Evolutionary conservation across 2,797 vertebrate genomes (phyloP), one percentile per base, ranked within the genome.

Genomic region (Danio albolineatus): DNA sequence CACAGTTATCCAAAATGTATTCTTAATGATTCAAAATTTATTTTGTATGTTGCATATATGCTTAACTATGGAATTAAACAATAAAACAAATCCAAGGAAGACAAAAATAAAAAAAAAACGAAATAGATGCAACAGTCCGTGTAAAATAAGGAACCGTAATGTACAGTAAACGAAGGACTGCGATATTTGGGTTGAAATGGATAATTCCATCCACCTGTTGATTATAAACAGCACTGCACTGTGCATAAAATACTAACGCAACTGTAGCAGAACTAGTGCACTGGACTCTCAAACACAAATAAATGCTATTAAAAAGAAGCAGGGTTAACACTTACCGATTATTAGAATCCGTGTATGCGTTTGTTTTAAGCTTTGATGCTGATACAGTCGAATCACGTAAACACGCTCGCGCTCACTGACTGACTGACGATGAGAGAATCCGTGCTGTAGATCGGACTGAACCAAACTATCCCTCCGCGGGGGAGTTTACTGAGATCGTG

Each of bases 311-410:
- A 48, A 4, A 28, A 21, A 7, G 13, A 51, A 46, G 44, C 10
- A 28, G 28, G 44, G 10, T 12, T 46, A 64, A 28, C 10, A 65
- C 78, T 65, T 73, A 79, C 78, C 67, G 12, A 16, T 8, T 9
- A 10, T 57, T 38, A 54, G 64, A 36, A 19, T 46, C 57, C 57
- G 19, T 36, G 48, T 14, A 36, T n/a, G 1, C 0, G 17, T 16
- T 78, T 70, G 49, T 59, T 39, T 54, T 38, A 48, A 16, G 10
- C 2, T 46, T 10, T 36, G 14, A 36, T 38, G 19, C 39, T 10
- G 38, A 16, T 41, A 9, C 6, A 5, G 17, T 0, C 4, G 0
- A 9, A 21, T 16, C 64, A 1, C n/a, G 0, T 14, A 51, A 16
- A 61, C 14, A 48, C 49, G 0, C 48, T 10, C 67, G 59, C 48